Evolutionary conservation across 1,140 invertebrate genomes (phyloP).

Genomic region (Drosophila leontia): DNA sequence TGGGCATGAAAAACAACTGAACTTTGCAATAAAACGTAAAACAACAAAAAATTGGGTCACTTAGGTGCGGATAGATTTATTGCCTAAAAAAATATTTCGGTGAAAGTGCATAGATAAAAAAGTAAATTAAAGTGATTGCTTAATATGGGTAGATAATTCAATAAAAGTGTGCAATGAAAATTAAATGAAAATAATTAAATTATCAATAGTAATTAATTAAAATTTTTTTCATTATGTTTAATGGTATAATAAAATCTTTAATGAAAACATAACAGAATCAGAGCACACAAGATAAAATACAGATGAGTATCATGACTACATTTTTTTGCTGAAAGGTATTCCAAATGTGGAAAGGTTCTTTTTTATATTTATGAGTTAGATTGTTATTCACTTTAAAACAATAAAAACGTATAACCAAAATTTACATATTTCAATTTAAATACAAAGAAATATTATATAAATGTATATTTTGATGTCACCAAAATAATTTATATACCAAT

Average conservation of each 20-base stretch:
- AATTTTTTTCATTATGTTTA: neutral
- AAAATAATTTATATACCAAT: neutral
- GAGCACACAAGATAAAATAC: neutral
- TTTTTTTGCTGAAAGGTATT: neutral
- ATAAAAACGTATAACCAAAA: neutral
- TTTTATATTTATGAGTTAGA: too few relatives aligned
- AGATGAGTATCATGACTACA: neutral
- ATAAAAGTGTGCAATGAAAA: neutral
- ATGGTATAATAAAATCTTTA: neutral
- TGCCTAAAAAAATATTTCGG: slow-evolving; percentile 1
- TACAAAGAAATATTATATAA: neutral
- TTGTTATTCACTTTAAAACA: neutral
- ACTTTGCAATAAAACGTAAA: slow-evolving; percentile 14
- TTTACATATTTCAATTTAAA: neutral
- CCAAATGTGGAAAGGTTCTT: too few relatives aligned
- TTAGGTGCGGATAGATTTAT: slow-evolving; percentile 5
- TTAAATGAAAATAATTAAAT: neutral
- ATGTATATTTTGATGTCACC: neutral
- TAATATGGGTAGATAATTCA: neutral
- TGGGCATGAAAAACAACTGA: slow-evolving; percentile 20
- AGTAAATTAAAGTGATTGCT: neutral
- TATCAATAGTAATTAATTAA: neutral
- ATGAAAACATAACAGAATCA: neutral
- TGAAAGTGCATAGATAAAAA: neutral
- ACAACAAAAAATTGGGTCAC: slow-evolving; percentile 28